Evolutionary conservation across 2,113 vertebrate genomes (phyloP), one percentile per base, ranked within the genome.

Genomic region (Ceyx margarethae): DNA sequence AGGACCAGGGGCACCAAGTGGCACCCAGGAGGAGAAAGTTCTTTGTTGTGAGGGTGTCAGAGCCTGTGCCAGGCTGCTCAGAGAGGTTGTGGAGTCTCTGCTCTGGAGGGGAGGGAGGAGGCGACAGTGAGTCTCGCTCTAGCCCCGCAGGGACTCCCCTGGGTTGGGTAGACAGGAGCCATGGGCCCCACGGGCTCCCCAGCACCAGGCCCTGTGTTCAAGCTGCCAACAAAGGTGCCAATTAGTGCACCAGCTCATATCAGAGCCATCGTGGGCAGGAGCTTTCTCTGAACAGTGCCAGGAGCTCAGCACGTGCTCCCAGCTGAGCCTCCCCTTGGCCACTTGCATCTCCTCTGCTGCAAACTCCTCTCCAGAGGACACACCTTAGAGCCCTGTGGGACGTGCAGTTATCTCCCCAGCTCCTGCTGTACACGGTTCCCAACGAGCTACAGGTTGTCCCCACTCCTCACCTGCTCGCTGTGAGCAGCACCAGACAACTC

Each of bases 381-480:
- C 14, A 28, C 26, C 33, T 25, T 0, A 16, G 33, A 42, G 35
- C n/a, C 56, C 45, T 46, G 45, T 3, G 0, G 37, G 37, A 22
- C 21, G 9, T 4, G 6, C 18, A 2, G 60, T 42, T 17, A 31
- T 28, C 50, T n/a, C 45, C 56, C 35, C 3, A 23, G 14, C 7
- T 0, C 0, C 6, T 0, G 4, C 23, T 11, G 16, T 4, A 6
- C 4, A 1, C 0, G 10, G 33, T 64, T 13, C 33, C 28, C 57
- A 16, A 4, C 0, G 3, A 64, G 26, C 14, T 13, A 28, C 3
- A 6, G 75, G n/a, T 15, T 16, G 48, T 28, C 14, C 33, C 48
- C 6, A 2, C 28, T 33, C 48, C 57, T 5, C 3, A 4, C 20
- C 54, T 1, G 2, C 37, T 54, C 53, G 8, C 45, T 0, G 5